Evolutionary conservation across 2,888 invertebrate species (phyloP), one percentile per base, ranked within the genome.

Genomic region (Drepana falcataria): DNA sequence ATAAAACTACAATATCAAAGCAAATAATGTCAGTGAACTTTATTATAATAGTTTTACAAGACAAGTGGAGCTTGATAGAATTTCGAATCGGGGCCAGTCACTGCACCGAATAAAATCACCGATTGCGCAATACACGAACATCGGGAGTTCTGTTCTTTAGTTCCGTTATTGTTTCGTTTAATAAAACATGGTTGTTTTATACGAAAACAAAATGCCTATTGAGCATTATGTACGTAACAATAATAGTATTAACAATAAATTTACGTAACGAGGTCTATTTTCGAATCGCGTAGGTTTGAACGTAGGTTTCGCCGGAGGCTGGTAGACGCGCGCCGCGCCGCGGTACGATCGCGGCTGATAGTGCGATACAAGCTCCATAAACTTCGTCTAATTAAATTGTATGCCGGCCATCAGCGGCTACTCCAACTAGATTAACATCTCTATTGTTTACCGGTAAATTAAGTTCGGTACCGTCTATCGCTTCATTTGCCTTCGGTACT

Each of bases 351-450:
- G 76, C 81, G 79, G 77, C 79, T 74, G 86, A 85, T 85, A 84
- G 81, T 69, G 64, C 65, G 65, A 68, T 81, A 82, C 81, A 80
- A 77, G 81, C 66, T 73, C 81, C 79, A 87, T 86, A 86, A 86
- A 83, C 83, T 85, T 84, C 71, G 77, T 83, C 83, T 87, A 88
- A 88, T 89, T 88, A 88, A 89, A 88, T 85, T 83, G 87, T 86
- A 83, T 76, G 71, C 65, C 71, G 79, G 78, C 74, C 79, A 83
- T 84, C 83, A 83, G 75, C 78, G 75, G 48, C 48, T 48, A 33
- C 73, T 66, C 66, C 71, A 70, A 56, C 63, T 44, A 81, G 87
- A 89, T 86, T 79, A 83, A 79, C 81, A 90, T 90, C 90, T 82
- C 82, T 80, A 89, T 90, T 90, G 88, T 90, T 84, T 82, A 78